Evolutionary conservation across 1,140 invertebrate species (phyloP).

Genomic region (Adoxophyes honmai): DNA sequence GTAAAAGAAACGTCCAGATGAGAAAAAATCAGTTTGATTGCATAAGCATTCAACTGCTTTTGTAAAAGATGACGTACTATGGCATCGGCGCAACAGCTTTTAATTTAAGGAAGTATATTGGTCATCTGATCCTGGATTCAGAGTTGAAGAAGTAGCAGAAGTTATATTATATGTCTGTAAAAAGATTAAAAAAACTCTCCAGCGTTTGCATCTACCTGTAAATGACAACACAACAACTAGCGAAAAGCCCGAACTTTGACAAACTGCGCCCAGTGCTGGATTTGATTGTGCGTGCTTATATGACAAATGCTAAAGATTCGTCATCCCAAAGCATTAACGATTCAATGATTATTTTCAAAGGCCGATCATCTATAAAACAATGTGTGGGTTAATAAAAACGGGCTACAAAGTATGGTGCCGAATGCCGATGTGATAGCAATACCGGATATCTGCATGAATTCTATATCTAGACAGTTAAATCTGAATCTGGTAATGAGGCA

Average conservation of each 20-base stretch:
- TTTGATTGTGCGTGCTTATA: constrained; percentile 35
- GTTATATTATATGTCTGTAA: constrained; percentile 58
- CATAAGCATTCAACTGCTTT: too few relatives aligned
- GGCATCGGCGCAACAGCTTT: too few relatives aligned
- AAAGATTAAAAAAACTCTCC: constrained; percentile 57
- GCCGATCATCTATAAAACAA: constrained; percentile 42
- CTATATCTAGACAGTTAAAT: constrained; percentile 66
- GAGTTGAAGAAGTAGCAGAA: constrained; percentile 45
- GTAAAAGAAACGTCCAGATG: too few relatives aligned
- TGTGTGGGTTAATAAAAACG: constrained; percentile 55
- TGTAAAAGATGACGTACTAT: too few relatives aligned
- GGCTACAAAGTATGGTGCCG: constrained; percentile 52
- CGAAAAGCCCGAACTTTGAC: constrained; percentile 43
- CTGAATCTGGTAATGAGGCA: too few relatives aligned
- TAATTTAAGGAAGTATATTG: too few relatives aligned
- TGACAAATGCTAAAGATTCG: constrained; percentile 33
- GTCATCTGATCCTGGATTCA: constrained; percentile 45
- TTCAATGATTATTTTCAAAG: constrained; percentile 59
- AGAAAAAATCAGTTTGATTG: too few relatives aligned
- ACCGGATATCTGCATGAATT: constrained; percentile 46
- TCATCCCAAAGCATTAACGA: constrained; percentile 45
- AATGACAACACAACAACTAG: constrained; percentile 48
- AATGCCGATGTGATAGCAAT: constrained; percentile 19
- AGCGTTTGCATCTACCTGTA: constrained; percentile 46
- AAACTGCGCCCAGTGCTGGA: constrained; percentile 48